Evolutionary conservation across 2,888 invertebrate species (phyloP), one percentile per base, ranked within the genome.

Genomic region (Disparrhopalites patrizii): DNA sequence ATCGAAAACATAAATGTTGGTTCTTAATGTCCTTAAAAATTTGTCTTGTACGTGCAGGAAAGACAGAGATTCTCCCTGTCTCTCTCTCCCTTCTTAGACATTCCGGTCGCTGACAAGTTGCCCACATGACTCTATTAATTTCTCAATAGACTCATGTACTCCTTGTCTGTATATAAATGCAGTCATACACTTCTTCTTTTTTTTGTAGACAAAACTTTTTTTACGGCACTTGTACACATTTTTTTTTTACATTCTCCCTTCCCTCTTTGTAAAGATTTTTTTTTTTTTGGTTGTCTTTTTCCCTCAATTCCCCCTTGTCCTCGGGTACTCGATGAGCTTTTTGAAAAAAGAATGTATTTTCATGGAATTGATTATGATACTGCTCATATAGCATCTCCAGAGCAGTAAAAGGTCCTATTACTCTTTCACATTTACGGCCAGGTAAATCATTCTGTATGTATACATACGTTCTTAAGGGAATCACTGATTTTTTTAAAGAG

Each of bases 121-220:
- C 47, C 36, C 61, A 50, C 61, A 61, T 61, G 61, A 61, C 61
- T 61, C 61, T 61, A 61, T 61, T 61, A 47, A 61, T 61, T 61
- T 51, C 47, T 61, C 33, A 51, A 50, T 36, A 61, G 50, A 20
- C n/a, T n/a, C n/a, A n/a, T n/a, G n/a, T n/a, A n/a, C n/a, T n/a
- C n/a, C n/a, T n/a, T n/a, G n/a, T n/a, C n/a, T n/a, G n/a, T n/a
- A n/a, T n/a, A n/a, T n/a, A n/a, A n/a, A n/a, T n/a, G n/a, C n/a
- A n/a, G n/a, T n/a, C n/a, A n/a, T n/a, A n/a, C n/a, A n/a, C n/a
- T n/a, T n/a, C n/a, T n/a, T n/a, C n/a, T n/a, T n/a, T n/a, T n/a
- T n/a, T n/a, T n/a, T n/a, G n/a, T n/a, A n/a, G n/a, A n/a, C n/a
- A n/a, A n/a, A n/a, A n/a, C n/a, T n/a, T n/a, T n/a, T n/a, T n/a